A percentile compares a stretch with the other conserved stretches of the same genome.
phyloP scores from a whole-genome alignment of 2,888 invertebrate species.

The Leucoma salicis region DNA sequence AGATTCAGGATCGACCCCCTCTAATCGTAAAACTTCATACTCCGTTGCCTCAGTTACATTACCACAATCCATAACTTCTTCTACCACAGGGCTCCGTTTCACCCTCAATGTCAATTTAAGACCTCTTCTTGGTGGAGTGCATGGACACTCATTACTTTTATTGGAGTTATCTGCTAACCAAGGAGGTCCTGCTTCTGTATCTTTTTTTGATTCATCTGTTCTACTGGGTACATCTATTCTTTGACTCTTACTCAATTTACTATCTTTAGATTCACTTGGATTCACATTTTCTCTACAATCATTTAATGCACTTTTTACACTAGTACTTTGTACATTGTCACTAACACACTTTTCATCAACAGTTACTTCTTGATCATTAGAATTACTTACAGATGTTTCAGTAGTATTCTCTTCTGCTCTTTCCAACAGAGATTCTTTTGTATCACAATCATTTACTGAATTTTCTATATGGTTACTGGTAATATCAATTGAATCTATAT shows the following conservation, averaged over 20 bases:
- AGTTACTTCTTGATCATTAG: constrained; percentile 53
- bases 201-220: constrained; percentile 66
- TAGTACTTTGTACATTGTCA: constrained; percentile 47
- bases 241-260: constrained; percentile 62
- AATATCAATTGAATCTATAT: constrained; percentile 40
- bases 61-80: constrained; percentile 89
- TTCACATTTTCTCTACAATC: constrained; percentile 80
- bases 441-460: constrained; percentile 53
- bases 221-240: constrained; percentile 61
- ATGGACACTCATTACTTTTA: constrained; percentile 75
- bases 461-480: constrained; percentile 45
- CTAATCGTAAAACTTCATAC: constrained; percentile 92
- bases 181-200: constrained; percentile 62
- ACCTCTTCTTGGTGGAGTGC: constrained; percentile 83
- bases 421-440: constrained; percentile 65
- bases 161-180: constrained; percentile 74
- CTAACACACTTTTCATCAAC: constrained; percentile 53
- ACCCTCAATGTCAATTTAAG: constrained; percentile 91
- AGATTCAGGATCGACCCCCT: constrained; percentile 85
- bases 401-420: constrained; percentile 42
- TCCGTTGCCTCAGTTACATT: constrained; percentile 90
- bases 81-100: constrained; percentile 92
- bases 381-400: constrained; percentile 44
- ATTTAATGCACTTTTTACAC: constrained; percentile 71
- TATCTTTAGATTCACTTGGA: constrained; percentile 70